phyloP scores from a whole-genome alignment of 2,888 invertebrate genomes.

The Calameuta filiformis region DNA sequence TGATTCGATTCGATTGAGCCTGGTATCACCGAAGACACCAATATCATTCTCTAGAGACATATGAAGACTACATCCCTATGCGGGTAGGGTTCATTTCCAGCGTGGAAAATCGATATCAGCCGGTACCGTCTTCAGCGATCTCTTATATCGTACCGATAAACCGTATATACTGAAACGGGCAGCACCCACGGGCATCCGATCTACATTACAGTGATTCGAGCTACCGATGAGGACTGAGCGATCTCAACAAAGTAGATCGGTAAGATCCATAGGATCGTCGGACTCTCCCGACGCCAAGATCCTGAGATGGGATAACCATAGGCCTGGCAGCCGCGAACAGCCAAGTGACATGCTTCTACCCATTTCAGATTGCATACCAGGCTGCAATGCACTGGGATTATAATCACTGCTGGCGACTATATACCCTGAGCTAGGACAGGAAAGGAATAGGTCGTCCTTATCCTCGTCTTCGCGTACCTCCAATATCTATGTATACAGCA shows the following conservation, averaged over 20 bases:
- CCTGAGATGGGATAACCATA: slow-evolving; percentile 47
- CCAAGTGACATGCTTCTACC: slow-evolving; percentile 57
- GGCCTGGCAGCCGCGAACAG: slow-evolving; percentile 54
- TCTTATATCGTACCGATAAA: neutral
- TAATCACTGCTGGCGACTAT: slow-evolving; percentile 40
- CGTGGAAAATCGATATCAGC: neutral
- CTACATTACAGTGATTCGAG: slow-evolving; percentile 43
- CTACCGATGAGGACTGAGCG: slow-evolving; percentile 32
- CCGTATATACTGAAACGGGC: neutral
- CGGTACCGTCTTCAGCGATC: neutral
- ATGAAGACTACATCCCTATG: neutral
- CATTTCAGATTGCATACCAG: slow-evolving; percentile 48
- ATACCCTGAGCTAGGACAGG: slow-evolving; percentile 26
- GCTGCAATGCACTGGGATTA: slow-evolving; percentile 43
- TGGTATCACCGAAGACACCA: neutral
- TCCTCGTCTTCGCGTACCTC: neutral
- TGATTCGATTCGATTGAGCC: neutral
- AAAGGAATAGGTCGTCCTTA: slow-evolving; percentile 8
- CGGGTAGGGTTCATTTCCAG: neutral
- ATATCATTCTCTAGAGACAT: neutral
- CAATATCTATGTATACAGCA: neutral
- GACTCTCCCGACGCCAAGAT: slow-evolving; percentile 4
- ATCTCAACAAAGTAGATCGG: neutral
- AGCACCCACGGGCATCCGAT: neutral
- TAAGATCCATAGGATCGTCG: neutral